These are phyloP conservation scores for Dugesia japonica DNA, from an alignment of 2,888 invertebrate species.

Conservation along the genomic window DNA sequence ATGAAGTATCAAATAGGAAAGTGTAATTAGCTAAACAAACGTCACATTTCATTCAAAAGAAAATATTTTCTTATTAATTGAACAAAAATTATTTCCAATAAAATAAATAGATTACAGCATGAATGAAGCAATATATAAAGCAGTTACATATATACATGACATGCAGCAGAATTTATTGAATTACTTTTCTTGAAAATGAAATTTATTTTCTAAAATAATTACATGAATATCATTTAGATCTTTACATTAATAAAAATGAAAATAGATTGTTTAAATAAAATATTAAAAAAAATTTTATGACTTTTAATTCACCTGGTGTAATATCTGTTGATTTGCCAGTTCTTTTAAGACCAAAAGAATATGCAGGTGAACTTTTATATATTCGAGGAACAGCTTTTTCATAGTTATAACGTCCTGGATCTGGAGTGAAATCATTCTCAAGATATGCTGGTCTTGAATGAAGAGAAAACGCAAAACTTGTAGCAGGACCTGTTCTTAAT, in stretches of 20 bases:
- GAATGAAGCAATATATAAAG: too few species aligned
- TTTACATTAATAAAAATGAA: background rate
- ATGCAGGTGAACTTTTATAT: background rate
- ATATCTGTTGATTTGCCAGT: background rate
- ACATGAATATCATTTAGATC: too few species aligned
- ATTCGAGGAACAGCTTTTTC: background rate
- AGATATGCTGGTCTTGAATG: background rate
- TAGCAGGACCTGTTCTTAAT: conserved; percentile 5
- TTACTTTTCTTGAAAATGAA: too few species aligned
- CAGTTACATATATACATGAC: too few species aligned
- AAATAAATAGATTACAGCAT: too few species aligned
- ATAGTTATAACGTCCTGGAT: conserved; percentile 1
- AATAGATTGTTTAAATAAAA: background rate
- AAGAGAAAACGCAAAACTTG: conserved; percentile 4
- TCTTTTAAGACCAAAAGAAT: background rate
- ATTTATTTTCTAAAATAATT: too few species aligned
- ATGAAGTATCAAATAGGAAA: too few species aligned
- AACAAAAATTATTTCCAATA: too few species aligned
- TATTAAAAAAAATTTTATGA: background rate
- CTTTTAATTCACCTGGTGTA: background rate
- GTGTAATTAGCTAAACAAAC: too few species aligned
- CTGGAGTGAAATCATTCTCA: background rate
- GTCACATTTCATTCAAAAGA: too few species aligned
- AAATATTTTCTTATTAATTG: too few species aligned
- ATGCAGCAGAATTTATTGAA: too few species aligned